A percentile compares a stretch with the other conserved stretches of the same genome.
Evolutionary conservation across 2,113 vertebrate species (phyloP).

Genomic region (Centropristis striata): DNA sequence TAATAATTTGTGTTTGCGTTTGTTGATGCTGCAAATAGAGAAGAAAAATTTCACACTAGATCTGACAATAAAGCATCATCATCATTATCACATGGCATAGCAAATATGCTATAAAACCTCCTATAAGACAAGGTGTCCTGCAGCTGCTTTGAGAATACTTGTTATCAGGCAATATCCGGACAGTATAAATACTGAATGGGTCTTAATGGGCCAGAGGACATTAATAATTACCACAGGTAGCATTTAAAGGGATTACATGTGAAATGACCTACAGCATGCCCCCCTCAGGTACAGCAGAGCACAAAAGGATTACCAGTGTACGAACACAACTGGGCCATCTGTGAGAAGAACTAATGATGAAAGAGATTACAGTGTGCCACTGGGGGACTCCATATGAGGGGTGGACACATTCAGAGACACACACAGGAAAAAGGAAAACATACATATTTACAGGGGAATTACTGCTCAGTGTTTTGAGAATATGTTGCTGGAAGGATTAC

Average conservation of each 20-base stretch:
- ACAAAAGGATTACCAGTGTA: slow-evolving; percentile 64
- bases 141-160: slow-evolving; percentile 15
- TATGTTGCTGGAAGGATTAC: slow-evolving; percentile 20
- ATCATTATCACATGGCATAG: no score
- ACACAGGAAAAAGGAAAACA: slow-evolving; percentile 60
- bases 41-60: no score
- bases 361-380: slow-evolving; percentile 59
- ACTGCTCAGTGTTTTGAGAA: slow-evolving; percentile 45
- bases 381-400: slow-evolving; percentile 42
- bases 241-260: slow-evolving; percentile 73
- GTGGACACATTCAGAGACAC: slow-evolving; percentile 61
- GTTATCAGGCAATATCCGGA: slow-evolving; percentile 11
- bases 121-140: background rate
- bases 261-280: slow-evolving; percentile 53
- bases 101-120: background rate
- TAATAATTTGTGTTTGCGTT: no score
- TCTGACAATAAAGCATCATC: no score
- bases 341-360: slow-evolving; percentile 46
- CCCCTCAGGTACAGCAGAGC: slow-evolving; percentile 34
- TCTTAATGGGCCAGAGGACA: slow-evolving; percentile 62
- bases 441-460: slow-evolving; percentile 29
- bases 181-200: slow-evolving; percentile 16
- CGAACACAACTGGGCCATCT: slow-evolving; percentile 51
- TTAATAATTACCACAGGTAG: slow-evolving; percentile 66
- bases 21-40: no score